These are phyloP conservation scores for Prunella fulvescens DNA, from an alignment of 2,113 vertebrate species.

Conservation along the genomic window DNA sequence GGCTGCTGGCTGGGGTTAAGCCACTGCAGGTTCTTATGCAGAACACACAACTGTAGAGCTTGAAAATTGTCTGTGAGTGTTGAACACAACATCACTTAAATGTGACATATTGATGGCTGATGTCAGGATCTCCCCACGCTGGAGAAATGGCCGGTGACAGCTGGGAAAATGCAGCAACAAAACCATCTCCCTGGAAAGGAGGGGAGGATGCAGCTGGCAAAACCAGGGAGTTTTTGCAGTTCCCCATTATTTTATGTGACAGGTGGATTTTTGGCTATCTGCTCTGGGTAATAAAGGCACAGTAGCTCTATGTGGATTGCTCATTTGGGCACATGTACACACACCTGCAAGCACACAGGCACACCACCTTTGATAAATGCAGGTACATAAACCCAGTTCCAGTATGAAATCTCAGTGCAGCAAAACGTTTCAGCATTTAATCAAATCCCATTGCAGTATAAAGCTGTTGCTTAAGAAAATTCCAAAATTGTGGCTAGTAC, in stretches of 20 bases:
- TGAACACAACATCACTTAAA: not conserved
- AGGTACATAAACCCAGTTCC: not conserved
- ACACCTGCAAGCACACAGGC: not conserved
- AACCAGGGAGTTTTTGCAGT: not conserved
- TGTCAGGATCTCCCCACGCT: not conserved
- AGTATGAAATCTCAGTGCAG: not conserved
- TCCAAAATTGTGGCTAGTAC: not conserved
- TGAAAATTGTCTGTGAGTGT: not conserved
- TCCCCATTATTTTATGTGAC: not conserved
- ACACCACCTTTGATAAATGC: not conserved
- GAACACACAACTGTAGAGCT: not conserved
- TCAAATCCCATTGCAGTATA: not conserved
- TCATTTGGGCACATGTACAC: not conserved
- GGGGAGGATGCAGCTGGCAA: not conserved
- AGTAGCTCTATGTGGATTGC: not conserved
- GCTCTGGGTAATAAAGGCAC: not conserved
- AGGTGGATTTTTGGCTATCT: not conserved
- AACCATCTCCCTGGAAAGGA: not conserved
- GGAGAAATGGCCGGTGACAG: not conserved
- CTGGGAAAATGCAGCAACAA: not conserved
- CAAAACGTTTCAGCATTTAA: not conserved
- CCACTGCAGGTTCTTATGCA: not conserved
- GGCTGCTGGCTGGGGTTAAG: not conserved
- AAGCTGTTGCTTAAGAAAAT: slow-evolving; percentile 1
- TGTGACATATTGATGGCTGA: not conserved